Evolutionary conservation across 2,113 vertebrate genomes (phyloP).

Genomic region (Steatornis caripensis): DNA sequence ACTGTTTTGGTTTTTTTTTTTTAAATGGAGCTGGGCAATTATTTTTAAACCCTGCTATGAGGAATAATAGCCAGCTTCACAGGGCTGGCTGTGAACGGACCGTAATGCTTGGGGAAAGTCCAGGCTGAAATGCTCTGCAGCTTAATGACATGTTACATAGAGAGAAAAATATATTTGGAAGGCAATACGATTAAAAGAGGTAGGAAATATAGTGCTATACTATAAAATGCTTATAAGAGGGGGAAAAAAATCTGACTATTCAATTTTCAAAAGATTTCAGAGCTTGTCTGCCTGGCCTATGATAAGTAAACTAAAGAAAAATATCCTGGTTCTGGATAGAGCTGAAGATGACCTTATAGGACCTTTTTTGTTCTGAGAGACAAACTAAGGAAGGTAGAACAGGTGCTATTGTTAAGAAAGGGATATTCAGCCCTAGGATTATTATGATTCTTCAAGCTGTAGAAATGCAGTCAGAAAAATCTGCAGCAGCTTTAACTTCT

Average conservation of each 20-base stretch:
- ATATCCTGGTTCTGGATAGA: background rate
- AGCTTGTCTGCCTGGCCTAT: background rate
- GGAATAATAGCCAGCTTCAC: slow-evolving; percentile 59
- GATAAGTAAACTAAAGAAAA: slow-evolving; percentile 25
- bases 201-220: slow-evolving; percentile 25
- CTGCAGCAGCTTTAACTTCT: slow-evolving; percentile 12
- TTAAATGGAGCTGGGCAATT: slow-evolving; percentile 27
- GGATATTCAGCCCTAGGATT: background rate
- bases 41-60: slow-evolving; percentile 69
- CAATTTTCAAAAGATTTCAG: slow-evolving; percentile 33
- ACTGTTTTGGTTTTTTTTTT: background rate
- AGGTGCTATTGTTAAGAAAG: slow-evolving; percentile 56
- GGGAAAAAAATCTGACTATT: background rate
- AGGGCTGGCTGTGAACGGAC: slow-evolving; percentile 48
- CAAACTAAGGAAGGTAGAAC: slow-evolving; percentile 49
- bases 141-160: slow-evolving; percentile 66
- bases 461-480: slow-evolving; percentile 22
- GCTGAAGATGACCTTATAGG: slow-evolving; percentile 48
- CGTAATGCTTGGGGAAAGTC: slow-evolving; percentile 63
- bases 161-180: slow-evolving; percentile 58
- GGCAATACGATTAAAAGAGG: slow-evolving; percentile 62
- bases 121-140: slow-evolving; percentile 53
- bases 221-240: background rate
- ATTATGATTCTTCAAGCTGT: slow-evolving; percentile 39
- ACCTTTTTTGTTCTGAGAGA: slow-evolving; percentile 44